These are phyloP conservation scores for Dilophus febrilis DNA, from an alignment of 2,888 invertebrate species.

Conservation along the genomic window DNA sequence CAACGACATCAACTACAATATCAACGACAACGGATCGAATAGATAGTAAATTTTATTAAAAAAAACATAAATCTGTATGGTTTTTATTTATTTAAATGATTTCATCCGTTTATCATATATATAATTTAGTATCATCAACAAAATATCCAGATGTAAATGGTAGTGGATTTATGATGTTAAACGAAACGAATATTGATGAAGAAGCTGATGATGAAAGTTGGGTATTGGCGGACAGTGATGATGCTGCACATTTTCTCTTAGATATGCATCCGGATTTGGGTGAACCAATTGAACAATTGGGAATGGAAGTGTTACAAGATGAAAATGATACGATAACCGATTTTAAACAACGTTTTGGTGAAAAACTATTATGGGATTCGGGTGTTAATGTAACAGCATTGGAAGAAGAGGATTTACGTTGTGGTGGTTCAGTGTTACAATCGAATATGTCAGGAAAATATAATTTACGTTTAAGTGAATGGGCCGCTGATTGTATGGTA, in stretches of 20 bases:
- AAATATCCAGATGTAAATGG: neutral
- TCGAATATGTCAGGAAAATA: constrained; percentile 46
- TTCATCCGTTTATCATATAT: neutral
- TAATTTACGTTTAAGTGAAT: constrained; percentile 37
- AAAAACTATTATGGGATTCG: constrained; percentile 41
- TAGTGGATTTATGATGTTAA: no score
- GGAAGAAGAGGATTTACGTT: constrained; percentile 55
- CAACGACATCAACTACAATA: constrained; percentile 9
- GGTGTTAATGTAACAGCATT: constrained; percentile 58
- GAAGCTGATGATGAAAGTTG: constrained; percentile 29
- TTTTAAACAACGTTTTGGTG: constrained; percentile 52
- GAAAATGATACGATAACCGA: constrained; percentile 59
- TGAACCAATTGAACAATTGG: constrained; percentile 56
- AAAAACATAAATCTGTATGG: neutral
- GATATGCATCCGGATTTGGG: constrained; percentile 60
- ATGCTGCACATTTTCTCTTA: constrained; percentile 41
- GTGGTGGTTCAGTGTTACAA: constrained; percentile 51
- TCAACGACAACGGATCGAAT: neutral
- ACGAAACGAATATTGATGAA: neutral
- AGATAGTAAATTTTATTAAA: neutral
- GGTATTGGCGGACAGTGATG: constrained; percentile 24
- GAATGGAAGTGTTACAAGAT: constrained; percentile 57
- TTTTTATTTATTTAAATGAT: neutral
- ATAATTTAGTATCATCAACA: no score
- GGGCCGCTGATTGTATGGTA: constrained; percentile 55